Base-by-base conservation (phyloP, 1,140 invertebrate species). In the Lepidostoma basale region DNA sequence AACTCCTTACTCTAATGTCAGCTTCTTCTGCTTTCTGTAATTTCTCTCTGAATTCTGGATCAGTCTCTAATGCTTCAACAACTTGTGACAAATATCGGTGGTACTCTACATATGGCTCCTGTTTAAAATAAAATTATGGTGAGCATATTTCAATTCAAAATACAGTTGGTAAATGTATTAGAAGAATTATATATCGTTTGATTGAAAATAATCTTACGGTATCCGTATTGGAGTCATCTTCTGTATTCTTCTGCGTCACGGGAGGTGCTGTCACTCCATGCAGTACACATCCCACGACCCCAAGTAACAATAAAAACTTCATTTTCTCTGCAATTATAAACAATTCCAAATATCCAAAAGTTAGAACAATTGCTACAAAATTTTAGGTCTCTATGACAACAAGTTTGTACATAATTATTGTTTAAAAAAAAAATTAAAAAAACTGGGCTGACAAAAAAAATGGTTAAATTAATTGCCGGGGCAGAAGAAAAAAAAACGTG, bases 31-130 rank as follows among this genome's bases (percentile, higher is more conserved):
- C 92, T 74, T 91, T 91, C 75, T 95, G 89, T 22, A 97, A 78
- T 76, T 94, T 92, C 54, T 89, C 84, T 20, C 89, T 86, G 75
- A 97, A 97, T 6, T 91, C 87, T 1, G 88, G 86, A 81, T 97
- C 94, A 71, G 87, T 90, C 83, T 96, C 94, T 5, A 97, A 77
- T 0, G 89, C 87, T 74, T 92, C 85, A 0, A 96, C 90, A 0
- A 97, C 92, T 82, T 97, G 92, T 73, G 89, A 88, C 16, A 97
- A 80, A 77, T 97, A 97, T 18, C 92, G 83, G 64, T 93, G 89
- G 79, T 97, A 97, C 76, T 96, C 92, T 72, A 82, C 80, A 49
- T 80, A 81, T 25, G 81, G 76, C 5, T 79, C 80, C 82, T 83
- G 63, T 56, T 73, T 76, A 47, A 52, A 45, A 22, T 68, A 5